Evolutionary conservation across 1,140 invertebrate genomes (phyloP).

Genomic region (Meloidogyne floridensis): DNA sequence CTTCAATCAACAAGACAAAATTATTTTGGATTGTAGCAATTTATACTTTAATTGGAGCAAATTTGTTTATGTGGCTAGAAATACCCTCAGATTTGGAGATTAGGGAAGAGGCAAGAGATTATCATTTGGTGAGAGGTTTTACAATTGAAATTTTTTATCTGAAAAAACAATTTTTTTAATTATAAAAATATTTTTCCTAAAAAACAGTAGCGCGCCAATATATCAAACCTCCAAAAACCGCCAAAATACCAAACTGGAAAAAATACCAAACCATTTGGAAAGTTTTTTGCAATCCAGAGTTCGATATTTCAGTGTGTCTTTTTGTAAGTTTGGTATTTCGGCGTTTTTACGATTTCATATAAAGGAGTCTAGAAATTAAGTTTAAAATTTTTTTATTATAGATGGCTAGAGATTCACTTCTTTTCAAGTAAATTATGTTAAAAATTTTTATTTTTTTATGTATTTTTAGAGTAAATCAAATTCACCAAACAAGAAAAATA

Average conservation of each 20-base stretch:
- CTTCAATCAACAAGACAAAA: neutral
- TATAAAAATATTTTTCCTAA: too few relatives aligned
- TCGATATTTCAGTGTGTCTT: too few relatives aligned
- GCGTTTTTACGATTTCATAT: too few relatives aligned
- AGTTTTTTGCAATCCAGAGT: too few relatives aligned
- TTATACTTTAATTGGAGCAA: slow-evolving; percentile 39
- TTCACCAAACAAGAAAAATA: neutral
- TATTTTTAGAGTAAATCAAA: slow-evolving; percentile 9
- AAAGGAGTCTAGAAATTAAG: too few relatives aligned
- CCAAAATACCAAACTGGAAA: too few relatives aligned
- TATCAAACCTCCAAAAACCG: too few relatives aligned
- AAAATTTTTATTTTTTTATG: slow-evolving; percentile 18
- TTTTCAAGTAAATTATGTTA: slow-evolving; percentile 44
- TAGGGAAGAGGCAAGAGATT: slow-evolving; percentile 47
- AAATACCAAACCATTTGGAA: too few relatives aligned
- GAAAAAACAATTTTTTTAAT: too few relatives aligned
- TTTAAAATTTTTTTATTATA: slow-evolving; percentile 31
- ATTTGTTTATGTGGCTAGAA: slow-evolving; percentile 47
- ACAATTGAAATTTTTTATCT: neutral
- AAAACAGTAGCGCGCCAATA: too few relatives aligned
- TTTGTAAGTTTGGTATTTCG: too few relatives aligned
- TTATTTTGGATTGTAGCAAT: slow-evolving; percentile 40
- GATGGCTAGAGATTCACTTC: slow-evolving; percentile 49
- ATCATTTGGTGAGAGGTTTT: neutral
- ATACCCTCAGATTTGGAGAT: slow-evolving; percentile 44